These are phyloP conservation scores for Emmelina monodactyla DNA, from an alignment of 2,888 invertebrate species.

Conservation along the genomic window DNA sequence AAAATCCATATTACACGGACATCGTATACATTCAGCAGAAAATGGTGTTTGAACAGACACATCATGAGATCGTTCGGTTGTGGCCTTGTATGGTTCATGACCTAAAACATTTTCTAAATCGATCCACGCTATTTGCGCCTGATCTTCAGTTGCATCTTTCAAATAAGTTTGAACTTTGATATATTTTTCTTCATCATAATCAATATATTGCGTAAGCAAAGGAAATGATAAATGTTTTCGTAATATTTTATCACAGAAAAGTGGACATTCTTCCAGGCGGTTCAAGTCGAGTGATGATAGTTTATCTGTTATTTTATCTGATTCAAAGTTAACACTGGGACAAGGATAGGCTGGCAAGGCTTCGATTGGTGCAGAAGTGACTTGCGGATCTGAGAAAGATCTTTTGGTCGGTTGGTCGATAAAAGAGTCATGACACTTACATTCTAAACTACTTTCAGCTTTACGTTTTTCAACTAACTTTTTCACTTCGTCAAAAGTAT, in stretches of 20 bases:
- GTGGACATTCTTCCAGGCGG: not conserved
- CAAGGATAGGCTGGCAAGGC: no score
- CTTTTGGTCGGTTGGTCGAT: no score
- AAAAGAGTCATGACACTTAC: not conserved
- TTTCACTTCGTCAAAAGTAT: not conserved
- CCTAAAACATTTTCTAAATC: no score
- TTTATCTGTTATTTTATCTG: not conserved
- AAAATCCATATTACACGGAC: no score
- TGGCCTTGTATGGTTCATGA: no score
- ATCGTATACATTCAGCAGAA: no score
- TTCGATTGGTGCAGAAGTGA: no score
- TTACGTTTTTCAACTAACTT: not conserved
- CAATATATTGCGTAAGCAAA: not conserved
- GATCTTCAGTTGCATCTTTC: not conserved
- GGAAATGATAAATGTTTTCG: not conserved
- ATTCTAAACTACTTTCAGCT: no score
- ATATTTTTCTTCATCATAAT: not conserved
- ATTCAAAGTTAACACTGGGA: not conserved
- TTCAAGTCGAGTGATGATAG: not conserved
- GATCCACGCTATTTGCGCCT: no score
- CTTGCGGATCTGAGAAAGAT: not conserved
- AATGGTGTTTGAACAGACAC: no score
- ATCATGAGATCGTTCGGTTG: no score
- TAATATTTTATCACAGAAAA: not conserved
- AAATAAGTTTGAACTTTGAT: not conserved